phyloP scores from a whole-genome alignment of 2,888 invertebrate species.

The Epiblema foenella region DNA sequence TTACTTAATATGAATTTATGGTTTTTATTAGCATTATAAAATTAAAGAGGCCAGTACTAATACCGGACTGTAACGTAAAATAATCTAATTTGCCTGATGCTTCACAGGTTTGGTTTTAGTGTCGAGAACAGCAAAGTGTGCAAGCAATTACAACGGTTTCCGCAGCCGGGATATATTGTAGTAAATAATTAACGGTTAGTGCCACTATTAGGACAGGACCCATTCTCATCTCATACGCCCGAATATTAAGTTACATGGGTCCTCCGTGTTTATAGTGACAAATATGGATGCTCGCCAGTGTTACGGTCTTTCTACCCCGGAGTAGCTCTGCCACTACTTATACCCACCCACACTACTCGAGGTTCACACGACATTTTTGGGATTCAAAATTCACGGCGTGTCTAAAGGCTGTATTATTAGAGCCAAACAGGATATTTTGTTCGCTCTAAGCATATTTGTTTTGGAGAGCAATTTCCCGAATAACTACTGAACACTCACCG shows the following conservation, averaged over 20 bases:
- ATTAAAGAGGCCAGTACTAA: slow-evolving; percentile 42
- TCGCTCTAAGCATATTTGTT: slow-evolving; percentile 61
- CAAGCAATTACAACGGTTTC: slow-evolving; percentile 67
- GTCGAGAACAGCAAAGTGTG: slow-evolving; percentile 61
- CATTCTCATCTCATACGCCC: slow-evolving; percentile 55
- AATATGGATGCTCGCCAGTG: slow-evolving; percentile 61
- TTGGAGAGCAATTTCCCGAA: slow-evolving; percentile 67
- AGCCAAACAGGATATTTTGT: slow-evolving; percentile 56
- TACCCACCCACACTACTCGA: neutral
- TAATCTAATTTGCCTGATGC: slow-evolving; percentile 34
- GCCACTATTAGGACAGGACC: slow-evolving; percentile 63
- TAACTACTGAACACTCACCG: slow-evolving; percentile 64
- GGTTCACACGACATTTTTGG: slow-evolving; percentile 51
- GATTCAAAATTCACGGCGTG: slow-evolving; percentile 61
- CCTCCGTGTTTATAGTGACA: slow-evolving; percentile 67
- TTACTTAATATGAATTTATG: slow-evolving; percentile 43
- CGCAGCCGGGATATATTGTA: slow-evolving; percentile 62
- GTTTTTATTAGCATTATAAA: slow-evolving; percentile 43
- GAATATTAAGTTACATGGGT: slow-evolving; percentile 49
- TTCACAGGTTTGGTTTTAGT: slow-evolving; percentile 42
- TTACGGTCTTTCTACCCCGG: slow-evolving; percentile 50
- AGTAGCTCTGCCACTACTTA: slow-evolving; percentile 45
- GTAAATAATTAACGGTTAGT: slow-evolving; percentile 72
- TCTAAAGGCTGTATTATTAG: slow-evolving; percentile 48
- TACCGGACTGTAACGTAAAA: slow-evolving; percentile 35